These are phyloP conservation scores for Fragum sueziense DNA, from an alignment of 2,888 invertebrate genomes.

Conservation along the genomic window DNA sequence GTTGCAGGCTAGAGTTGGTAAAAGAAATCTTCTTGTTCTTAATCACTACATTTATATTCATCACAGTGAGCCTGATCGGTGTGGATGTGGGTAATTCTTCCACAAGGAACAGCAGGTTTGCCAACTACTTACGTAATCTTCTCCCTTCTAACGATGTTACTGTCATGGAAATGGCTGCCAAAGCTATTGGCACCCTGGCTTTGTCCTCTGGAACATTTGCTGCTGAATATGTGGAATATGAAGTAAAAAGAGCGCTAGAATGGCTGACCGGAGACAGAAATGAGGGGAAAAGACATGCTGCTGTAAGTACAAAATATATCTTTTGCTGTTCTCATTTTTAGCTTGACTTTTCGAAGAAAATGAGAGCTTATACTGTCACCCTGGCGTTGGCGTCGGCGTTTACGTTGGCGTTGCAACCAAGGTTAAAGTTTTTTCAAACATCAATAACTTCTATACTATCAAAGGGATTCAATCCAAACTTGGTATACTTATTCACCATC, in stretches of 20 bases:
- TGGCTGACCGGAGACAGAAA: conserved; percentile 94
- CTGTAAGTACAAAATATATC: conserved; percentile 86
- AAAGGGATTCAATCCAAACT: too few species aligned
- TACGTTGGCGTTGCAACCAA: too few species aligned
- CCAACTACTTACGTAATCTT: conserved; percentile 94
- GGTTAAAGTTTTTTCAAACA: too few species aligned
- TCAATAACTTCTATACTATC: too few species aligned
- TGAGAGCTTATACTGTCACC: too few species aligned
- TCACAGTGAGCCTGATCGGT: conserved; percentile 93
- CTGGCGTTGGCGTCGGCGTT: too few species aligned
- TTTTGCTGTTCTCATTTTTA: too few species aligned
- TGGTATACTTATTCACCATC: too few species aligned
- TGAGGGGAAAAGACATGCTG: conserved; percentile 95
- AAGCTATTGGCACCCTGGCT: conserved; percentile 96
- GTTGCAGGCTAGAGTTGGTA: too few species aligned
- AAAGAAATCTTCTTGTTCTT: too few species aligned
- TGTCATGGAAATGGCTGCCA: conserved; percentile 97
- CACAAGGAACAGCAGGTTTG: conserved; percentile 94
- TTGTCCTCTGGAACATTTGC: conserved; percentile 92
- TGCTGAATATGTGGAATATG: conserved; percentile 98
- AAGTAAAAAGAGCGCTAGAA: conserved; percentile 97
- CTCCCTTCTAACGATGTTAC: conserved; percentile 95
- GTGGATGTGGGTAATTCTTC: conserved; percentile 96
- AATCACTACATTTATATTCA: neutral
- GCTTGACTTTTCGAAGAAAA: too few species aligned